Evolutionary conservation across 2,797 vertebrate genomes (phyloP), one percentile per base, ranked within the genome.

Genomic region (Parauchenoglanis ngamensis): DNA sequence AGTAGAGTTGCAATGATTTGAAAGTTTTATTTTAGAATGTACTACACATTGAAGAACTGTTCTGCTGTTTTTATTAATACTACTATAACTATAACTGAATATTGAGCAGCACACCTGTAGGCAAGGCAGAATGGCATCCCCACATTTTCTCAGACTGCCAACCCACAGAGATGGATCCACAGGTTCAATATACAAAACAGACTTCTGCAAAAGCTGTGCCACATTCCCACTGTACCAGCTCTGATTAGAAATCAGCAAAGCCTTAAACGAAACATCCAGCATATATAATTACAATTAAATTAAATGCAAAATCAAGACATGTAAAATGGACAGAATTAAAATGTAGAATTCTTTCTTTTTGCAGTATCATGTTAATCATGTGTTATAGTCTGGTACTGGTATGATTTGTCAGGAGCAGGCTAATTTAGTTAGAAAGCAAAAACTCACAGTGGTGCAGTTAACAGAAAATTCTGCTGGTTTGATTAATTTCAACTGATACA

Each of bases 401-500:
- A 79, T 59, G 21, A 23, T 56, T 21, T 78, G n/a, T 52, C 17
- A 21, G 2, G 28, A 40, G 21, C 35, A 59, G 21, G 21, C 21
- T 7, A 57, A 21, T 21, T 35, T 35, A 57, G 19, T 78, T 11
- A 85, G 49, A 28, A 63, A 77, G 57, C 54, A 61, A 21, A 82
- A 44, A 89, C 96, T 95, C 89, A 96, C 97, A 91, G 93, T 90
- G 1, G 95, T 95, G 92, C 96, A 96, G 91, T 96, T 95, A 57
- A 96, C 94, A 46, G 96, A 96, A 88, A 92, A 96, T 67, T 95
- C 90, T 0, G 92, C 87, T 0, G 96, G 95, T 67, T 95, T 94
- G 79, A 96, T 94, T 67, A 96, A 93, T 91, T 96, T 96, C 85
- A 96, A 93, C 91, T 96, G 96, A 91, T 96, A 96, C 90, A 95